phyloP scores from a whole-genome alignment of 2,113 vertebrate species.

The Natator depressus region DNA sequence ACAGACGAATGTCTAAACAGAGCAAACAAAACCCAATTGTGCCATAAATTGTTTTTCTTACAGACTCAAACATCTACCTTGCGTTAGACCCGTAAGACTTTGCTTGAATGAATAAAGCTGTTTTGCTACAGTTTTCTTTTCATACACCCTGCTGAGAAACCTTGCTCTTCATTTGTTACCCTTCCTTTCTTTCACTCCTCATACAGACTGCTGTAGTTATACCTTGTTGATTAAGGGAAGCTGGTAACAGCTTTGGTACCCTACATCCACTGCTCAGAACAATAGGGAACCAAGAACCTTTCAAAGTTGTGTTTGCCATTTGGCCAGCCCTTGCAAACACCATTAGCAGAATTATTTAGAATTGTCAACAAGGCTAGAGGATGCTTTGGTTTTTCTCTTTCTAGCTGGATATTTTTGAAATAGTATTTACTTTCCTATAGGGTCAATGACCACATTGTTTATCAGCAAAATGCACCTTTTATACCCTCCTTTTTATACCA shows the following conservation, averaged over 20 bases:
- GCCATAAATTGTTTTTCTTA: not conserved
- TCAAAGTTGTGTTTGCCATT: not conserved
- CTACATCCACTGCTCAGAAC: slow-evolving; percentile 2
- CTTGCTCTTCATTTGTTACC: not conserved
- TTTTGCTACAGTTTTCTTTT: slow-evolving; percentile 37
- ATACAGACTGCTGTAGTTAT: not conserved
- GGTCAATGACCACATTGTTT: not conserved
- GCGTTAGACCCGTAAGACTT: not conserved
- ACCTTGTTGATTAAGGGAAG: not conserved
- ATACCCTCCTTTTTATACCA: not conserved
- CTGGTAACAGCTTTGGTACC: not conserved
- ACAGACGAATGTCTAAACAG: slow-evolving; percentile 33
- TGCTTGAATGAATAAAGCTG: slow-evolving; percentile 19
- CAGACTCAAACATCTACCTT: not conserved
- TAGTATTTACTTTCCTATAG: not conserved
- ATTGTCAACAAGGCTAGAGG: not conserved
- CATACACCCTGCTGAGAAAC: not conserved
- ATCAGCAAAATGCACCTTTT: not conserved
- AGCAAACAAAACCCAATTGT: slow-evolving; percentile 44
- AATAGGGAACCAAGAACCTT: not conserved
- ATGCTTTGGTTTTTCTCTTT: not conserved
- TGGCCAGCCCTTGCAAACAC: not conserved
- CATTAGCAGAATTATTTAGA: not conserved
- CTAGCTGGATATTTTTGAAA: not conserved
- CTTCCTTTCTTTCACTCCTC: not conserved